Evolutionary conservation across 2,888 invertebrate genomes (phyloP), one percentile per base, ranked within the genome.

Genomic region (Peribatodes rhomboidaria): DNA sequence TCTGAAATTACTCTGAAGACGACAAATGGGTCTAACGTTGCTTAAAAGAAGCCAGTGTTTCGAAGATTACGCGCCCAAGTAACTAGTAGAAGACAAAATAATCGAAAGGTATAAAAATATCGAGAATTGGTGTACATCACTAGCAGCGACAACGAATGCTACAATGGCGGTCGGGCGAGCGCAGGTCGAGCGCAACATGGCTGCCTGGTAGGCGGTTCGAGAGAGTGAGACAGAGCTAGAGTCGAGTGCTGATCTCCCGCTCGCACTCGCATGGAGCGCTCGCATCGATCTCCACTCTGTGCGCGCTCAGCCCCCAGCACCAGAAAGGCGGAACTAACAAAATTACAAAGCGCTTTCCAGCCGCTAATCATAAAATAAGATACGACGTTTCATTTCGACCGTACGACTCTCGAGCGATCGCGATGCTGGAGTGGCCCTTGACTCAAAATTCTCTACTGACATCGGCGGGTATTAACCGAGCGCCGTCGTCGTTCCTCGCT

Each of bases 311-410:
- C 92, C 92, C 91, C 92, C 91, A 92, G 93, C 92, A 92, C 92
- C 93, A 92, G 92, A 93, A 93, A 92, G 93, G 93, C 93, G 93
- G 93, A 93, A 93, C 93, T 92, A 93, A 93, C 93, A 92, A 92
- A 92, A 93, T 93, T 92, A 93, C 93, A 92, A 90, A 92, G 93
- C 92, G 92, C 92, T 92, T 92, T 92, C 92, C 91, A 91, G 93
- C 93, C 93, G 92, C 93, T 93, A 93, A 93, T 93, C 93, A 93
- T 92, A 92, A 92, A 92, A 93, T 93, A 93, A 93, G 93, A 93
- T 92, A 93, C 93, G 93, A 92, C 93, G 93, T 93, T 93, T 92
- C 93, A 93, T 93, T 92, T 92, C 90, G 90, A 90, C 89, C 91
- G 91, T 92, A 90, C 88, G 85, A 88, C 92, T 90, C 91, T 91